Evolutionary conservation across 2,113 vertebrate species (phyloP).

Genomic region (Corynorhinus townsendii): DNA sequence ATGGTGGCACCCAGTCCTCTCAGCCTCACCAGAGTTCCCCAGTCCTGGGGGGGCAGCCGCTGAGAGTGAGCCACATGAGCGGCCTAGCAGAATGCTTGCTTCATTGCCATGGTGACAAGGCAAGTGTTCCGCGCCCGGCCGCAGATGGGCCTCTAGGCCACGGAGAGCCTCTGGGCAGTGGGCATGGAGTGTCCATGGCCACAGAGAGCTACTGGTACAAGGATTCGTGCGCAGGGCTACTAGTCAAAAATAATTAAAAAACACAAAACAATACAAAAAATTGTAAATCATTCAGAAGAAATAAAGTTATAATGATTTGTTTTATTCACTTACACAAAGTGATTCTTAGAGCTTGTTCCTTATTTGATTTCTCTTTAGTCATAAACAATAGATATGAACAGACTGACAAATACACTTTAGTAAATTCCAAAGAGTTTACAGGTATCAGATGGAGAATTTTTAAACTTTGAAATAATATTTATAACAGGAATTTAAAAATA

Average conservation of each 20-base stretch:
- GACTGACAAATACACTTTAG: neutral
- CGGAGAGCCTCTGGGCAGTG: too few relatives aligned
- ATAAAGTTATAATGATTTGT: neutral
- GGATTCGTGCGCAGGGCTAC: too few relatives aligned
- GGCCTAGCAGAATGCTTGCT: too few relatives aligned
- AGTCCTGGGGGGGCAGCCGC: too few relatives aligned
- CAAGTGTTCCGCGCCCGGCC: too few relatives aligned
- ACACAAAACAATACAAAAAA: neutral
- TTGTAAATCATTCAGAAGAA: neutral
- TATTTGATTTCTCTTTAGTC: constrained; percentile 12
- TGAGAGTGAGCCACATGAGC: too few relatives aligned
- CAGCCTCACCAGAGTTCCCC: too few relatives aligned
- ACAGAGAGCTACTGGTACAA: too few relatives aligned
- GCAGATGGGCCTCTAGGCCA: too few relatives aligned
- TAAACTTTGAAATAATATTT: neutral
- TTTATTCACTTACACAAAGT: neutral
- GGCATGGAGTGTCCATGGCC: too few relatives aligned
- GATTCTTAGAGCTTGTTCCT: neutral
- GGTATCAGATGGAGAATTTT: neutral
- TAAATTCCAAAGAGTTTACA: neutral
- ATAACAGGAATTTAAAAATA: neutral
- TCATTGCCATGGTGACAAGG: too few relatives aligned
- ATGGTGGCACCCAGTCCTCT: too few relatives aligned
- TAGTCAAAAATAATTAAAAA: neutral
- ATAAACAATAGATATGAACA: neutral